Conservation (phyloP, 1,140 invertebrate species). For the Camponotus pennsylvanicus region DNA sequence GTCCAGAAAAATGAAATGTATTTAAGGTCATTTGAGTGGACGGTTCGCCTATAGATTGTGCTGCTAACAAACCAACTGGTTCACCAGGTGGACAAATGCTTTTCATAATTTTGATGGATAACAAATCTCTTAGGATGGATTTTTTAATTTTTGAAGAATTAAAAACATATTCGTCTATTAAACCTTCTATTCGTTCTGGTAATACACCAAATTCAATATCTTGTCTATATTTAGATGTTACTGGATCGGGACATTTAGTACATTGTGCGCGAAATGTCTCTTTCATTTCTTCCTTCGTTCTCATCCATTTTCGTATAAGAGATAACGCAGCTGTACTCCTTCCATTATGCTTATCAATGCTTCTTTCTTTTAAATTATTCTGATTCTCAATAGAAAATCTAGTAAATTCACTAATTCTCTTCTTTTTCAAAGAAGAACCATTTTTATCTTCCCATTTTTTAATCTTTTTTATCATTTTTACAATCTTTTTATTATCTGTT, state of each 20-base stretch:
- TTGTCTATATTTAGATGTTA: conserved; percentile 90
- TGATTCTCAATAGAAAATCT: conserved; percentile 79
- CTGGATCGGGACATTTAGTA: conserved; percentile 90
- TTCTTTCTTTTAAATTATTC: conserved; percentile 76
- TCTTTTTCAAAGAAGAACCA: conserved; percentile 84
- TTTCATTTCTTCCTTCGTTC: conserved; percentile 87
- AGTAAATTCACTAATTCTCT: conserved; percentile 78
- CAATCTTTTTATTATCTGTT: conserved; percentile 84
- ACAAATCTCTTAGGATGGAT: conserved; percentile 89
- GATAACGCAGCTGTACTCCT: conserved; percentile 85
- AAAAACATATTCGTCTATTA: conserved; percentile 90
- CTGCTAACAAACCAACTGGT: conserved; percentile 97
- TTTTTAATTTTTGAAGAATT: conserved; percentile 82
- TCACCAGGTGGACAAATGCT: conserved; percentile 96
- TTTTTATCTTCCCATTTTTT: conserved; percentile 89
- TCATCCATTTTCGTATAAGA: conserved; percentile 89
- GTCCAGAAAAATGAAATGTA: conserved; percentile 99
- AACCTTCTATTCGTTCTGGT: conserved; percentile 91
- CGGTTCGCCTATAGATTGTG: conserved; percentile 98
- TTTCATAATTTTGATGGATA: conserved; percentile 92
- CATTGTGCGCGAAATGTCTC: conserved; percentile 82
- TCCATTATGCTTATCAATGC: conserved; percentile 74
- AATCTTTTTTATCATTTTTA: conserved; percentile 86
- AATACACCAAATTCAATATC: conserved; percentile 93
- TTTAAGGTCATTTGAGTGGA: conserved; percentile 99